phyloP scores from a whole-genome alignment of 2,113 vertebrate genomes.

The Eptesicus fuscus region DNA sequence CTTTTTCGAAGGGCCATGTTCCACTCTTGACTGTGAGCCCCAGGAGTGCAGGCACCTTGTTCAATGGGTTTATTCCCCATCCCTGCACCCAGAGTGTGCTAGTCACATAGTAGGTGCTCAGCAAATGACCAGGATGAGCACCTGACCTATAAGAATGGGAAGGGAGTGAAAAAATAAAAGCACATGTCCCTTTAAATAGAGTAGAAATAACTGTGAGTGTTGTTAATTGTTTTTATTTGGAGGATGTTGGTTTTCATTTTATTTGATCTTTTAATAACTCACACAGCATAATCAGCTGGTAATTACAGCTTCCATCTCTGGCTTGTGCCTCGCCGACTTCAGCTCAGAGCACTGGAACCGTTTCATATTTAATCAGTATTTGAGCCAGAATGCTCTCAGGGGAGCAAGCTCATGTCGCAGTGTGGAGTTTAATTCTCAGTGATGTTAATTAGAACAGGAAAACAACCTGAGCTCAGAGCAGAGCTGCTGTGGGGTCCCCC shows the following conservation, averaged over 20 bases:
- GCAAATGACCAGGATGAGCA: not conserved
- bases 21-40: not conserved
- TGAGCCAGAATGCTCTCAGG: slow-evolving; percentile 71
- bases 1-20: not conserved
- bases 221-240: slow-evolving; percentile 69
- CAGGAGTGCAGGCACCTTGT: not conserved
- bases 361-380: slow-evolving; percentile 80
- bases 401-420: slow-evolving; percentile 60
- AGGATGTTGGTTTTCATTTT: slow-evolving; percentile 65
- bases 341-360: slow-evolving; percentile 65
- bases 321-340: slow-evolving; percentile 61
- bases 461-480: slow-evolving; percentile 43
- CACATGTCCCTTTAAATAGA: slow-evolving; percentile 35
- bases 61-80: not conserved
- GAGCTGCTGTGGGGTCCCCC: slow-evolving; percentile 11
- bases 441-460: slow-evolving; percentile 76
- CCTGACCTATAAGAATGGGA: accelerated
- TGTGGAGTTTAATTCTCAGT: slow-evolving; percentile 77
- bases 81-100: accelerated
- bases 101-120: not conserved
- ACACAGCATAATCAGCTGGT: slow-evolving; percentile 76
- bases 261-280: slow-evolving; percentile 75
- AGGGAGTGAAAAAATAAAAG: not conserved
- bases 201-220: not conserved
- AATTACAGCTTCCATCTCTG: slow-evolving; percentile 76